These are phyloP conservation scores for Genyomyrus donnyi DNA, from an alignment of 2,113 vertebrate genomes.

Conservation along the genomic window DNA sequence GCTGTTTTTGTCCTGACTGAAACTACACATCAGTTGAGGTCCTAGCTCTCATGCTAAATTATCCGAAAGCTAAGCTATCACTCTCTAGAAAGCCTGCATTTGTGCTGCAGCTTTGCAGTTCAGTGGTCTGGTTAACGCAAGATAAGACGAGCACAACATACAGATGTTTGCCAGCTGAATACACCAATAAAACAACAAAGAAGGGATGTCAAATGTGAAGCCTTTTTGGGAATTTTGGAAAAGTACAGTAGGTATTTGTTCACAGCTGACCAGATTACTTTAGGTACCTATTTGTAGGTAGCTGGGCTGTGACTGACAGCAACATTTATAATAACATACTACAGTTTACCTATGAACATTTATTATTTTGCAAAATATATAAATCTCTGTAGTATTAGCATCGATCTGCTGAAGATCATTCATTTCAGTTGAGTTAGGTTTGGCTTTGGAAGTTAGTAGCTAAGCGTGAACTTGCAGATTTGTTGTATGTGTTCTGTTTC, in stretches of 20 bases:
- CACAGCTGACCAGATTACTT: neutral
- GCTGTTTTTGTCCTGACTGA: neutral
- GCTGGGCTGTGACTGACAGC: neutral
- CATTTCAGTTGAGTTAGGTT: neutral
- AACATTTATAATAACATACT: neutral
- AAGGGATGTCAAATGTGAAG: neutral
- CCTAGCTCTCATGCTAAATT: neutral
- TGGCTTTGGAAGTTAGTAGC: neutral
- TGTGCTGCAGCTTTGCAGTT: neutral
- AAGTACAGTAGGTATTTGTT: neutral
- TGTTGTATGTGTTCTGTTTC: neutral
- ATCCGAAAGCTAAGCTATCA: neutral
- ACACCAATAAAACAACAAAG: neutral
- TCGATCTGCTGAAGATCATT: neutral
- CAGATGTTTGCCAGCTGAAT: neutral
- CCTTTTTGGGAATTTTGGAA: neutral
- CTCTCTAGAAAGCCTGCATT: neutral
- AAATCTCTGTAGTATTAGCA: neutral
- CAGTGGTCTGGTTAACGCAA: neutral
- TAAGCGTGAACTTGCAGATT: neutral
- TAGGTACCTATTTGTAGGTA: neutral
- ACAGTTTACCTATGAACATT: neutral
- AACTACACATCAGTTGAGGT: neutral
- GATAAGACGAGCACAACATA: neutral
- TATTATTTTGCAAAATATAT: neutral